phyloP scores from a whole-genome alignment of 2,113 vertebrate species.

The Poicephalus meyeri region DNA sequence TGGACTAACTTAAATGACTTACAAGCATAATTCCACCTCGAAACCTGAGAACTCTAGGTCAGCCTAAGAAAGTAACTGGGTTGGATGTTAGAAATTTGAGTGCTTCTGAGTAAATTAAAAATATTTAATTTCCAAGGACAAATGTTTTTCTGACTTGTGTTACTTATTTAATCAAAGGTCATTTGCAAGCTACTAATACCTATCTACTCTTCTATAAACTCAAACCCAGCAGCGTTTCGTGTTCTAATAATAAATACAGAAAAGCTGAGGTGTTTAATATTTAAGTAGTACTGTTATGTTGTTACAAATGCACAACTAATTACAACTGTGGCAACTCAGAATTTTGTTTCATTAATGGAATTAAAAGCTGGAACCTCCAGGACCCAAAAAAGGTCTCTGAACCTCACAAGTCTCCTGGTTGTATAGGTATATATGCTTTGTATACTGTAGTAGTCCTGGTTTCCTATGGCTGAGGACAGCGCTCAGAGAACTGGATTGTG shows the following conservation, averaged over 20 bases:
- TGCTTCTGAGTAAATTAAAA: neutral
- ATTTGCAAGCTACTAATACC: neutral
- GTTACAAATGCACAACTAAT: neutral
- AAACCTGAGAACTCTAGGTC: neutral
- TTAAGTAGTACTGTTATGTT: neutral
- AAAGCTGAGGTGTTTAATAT: neutral
- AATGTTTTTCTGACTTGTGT: neutral
- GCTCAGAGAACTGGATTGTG: too few species aligned
- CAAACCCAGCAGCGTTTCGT: neutral
- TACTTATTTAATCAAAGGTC: neutral
- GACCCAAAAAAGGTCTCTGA: neutral
- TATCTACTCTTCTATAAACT: neutral
- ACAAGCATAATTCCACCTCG: neutral
- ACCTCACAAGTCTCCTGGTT: neutral
- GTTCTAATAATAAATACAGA: neutral
- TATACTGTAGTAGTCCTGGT: neutral
- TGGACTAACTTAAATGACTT: neutral
- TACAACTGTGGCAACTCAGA: neutral
- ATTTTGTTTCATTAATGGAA: neutral
- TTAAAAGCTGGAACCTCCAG: neutral
- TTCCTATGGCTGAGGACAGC: neutral
- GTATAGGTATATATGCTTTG: fast-evolving
- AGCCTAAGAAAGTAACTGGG: neutral
- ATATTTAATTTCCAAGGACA: neutral
- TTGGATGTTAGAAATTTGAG: neutral